These are phyloP conservation scores for Notothenia coriiceps DNA, from an alignment of 2,113 vertebrate species.

Conservation along the genomic window DNA sequence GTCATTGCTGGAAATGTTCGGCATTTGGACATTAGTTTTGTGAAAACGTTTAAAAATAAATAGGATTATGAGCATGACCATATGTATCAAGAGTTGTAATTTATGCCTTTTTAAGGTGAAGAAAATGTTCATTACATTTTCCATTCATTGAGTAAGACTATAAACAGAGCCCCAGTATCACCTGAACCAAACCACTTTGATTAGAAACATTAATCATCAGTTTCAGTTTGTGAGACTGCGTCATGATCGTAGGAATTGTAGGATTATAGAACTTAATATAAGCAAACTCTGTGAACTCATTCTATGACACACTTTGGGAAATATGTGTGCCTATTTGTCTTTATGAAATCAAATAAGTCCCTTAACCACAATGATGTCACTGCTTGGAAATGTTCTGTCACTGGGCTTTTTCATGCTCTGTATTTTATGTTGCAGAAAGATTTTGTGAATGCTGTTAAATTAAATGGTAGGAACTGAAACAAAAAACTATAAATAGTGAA, in stretches of 20 bases:
- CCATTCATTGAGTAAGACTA: neutral
- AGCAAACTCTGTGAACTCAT: neutral
- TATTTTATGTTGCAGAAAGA: neutral
- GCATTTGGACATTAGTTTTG: no score
- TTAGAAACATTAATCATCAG: neutral
- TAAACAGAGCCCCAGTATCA: neutral
- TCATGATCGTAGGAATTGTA: neutral
- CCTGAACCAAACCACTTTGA: neutral
- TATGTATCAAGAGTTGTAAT: neutral
- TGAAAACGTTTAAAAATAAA: no score
- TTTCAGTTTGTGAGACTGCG: conserved; percentile 21
- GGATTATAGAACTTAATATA: neutral
- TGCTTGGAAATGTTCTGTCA: neutral
- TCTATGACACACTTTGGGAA: neutral
- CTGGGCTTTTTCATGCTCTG: neutral
- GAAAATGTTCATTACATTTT: no score
- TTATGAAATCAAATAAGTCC: neutral
- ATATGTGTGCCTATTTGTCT: neutral
- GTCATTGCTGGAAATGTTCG: no score
- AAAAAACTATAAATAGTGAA: neutral
- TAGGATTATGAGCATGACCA: no score
- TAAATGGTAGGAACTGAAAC: neutral
- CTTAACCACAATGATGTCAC: conserved; percentile 29
- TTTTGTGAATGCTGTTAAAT: neutral
- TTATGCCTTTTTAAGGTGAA: neutral